These are phyloP conservation scores for Delichon dasypus DNA, from an alignment of 2,797 vertebrate species.

Conservation along the genomic window DNA sequence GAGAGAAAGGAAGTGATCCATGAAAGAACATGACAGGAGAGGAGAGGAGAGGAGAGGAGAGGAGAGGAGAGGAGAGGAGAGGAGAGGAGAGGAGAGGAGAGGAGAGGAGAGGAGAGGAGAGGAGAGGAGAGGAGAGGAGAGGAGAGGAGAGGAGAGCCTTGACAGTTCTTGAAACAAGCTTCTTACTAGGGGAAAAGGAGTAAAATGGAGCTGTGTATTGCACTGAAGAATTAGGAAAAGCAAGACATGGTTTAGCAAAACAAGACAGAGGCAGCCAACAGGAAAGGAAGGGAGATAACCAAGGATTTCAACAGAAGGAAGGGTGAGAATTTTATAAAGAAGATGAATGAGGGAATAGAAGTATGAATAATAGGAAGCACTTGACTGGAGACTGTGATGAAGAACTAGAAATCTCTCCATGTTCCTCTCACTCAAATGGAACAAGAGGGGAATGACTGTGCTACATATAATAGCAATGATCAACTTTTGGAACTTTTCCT, in stretches of 20 bases:
- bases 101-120: neutral
- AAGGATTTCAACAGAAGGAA: neutral
- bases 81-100: too few species aligned
- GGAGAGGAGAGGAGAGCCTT: rapidly evolving
- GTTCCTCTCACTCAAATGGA: neutral
- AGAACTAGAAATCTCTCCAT: neutral
- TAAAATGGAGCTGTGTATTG: neutral
- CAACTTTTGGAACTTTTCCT: neutral
- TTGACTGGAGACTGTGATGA: neutral
- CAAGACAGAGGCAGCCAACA: neutral
- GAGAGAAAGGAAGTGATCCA: neutral
- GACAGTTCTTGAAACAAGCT: neutral
- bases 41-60: too few species aligned
- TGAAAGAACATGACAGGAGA: too few species aligned
- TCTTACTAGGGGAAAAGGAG: neutral
- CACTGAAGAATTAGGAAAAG: neutral
- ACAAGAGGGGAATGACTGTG: neutral
- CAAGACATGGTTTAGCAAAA: neutral
- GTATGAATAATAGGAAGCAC: neutral
- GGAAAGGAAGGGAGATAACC: neutral
- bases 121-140: neutral
- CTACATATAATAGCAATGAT: neutral
- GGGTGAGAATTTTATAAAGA: neutral
- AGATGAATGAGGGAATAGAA: neutral
- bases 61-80: too few species aligned